These are phyloP conservation scores for Phaedon cochleariae DNA, from an alignment of 2,888 invertebrate genomes.

Conservation along the genomic window DNA sequence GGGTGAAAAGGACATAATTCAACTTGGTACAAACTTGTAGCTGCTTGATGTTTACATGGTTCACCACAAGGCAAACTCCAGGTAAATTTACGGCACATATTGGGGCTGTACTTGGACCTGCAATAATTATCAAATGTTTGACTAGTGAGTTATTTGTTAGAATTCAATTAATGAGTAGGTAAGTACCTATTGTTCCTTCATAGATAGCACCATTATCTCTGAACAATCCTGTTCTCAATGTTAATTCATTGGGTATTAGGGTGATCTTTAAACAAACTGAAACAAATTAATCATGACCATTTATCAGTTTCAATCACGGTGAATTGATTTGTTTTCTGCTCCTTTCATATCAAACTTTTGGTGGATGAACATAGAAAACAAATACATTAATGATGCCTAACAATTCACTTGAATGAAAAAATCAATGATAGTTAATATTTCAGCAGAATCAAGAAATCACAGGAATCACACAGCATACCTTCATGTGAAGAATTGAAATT, in stretches of 20 bases:
- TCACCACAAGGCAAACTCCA: conserved; percentile 40
- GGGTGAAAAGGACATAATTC: conserved; percentile 34
- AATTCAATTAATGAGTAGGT: neutral
- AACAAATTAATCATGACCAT: conserved; percentile 23
- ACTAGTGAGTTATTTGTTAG: neutral
- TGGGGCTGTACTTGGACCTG: conserved; percentile 43
- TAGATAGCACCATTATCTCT: conserved; percentile 32
- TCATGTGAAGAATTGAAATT: neutral
- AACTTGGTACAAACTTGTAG: conserved; percentile 43
- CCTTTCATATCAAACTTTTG: too few species aligned
- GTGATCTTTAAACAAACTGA: conserved; percentile 37
- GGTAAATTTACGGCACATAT: conserved; percentile 38
- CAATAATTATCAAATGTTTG: conserved; percentile 18
- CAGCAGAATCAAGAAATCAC: too few species aligned
- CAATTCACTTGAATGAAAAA: too few species aligned
- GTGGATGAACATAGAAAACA: too few species aligned
- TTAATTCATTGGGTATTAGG: conserved; percentile 38
- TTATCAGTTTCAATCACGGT: too few species aligned
- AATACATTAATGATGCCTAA: too few species aligned
- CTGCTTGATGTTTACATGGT: conserved; percentile 40
- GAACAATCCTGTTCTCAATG: conserved; percentile 31
- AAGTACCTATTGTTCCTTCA: conserved; percentile 40
- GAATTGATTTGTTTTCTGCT: too few species aligned
- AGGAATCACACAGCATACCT: neutral
- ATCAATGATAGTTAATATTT: too few species aligned